Conservation (phyloP, 2,797 vertebrate genomes). For the Halcyon badia region DNA sequence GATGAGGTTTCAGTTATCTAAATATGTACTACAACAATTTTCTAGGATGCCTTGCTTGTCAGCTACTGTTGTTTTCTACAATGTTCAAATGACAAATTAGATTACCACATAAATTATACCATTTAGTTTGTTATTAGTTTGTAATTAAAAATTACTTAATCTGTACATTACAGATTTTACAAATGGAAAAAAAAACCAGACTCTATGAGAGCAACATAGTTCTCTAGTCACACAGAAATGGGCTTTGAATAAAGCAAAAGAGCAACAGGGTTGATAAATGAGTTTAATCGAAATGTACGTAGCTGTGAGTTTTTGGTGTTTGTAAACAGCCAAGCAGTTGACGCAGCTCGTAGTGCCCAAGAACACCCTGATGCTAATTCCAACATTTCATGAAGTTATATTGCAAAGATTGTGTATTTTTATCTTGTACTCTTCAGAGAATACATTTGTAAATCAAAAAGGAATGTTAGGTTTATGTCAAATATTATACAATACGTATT, state of each 20-base stretch:
- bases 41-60: background rate
- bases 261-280: background rate
- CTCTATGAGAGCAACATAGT: background rate
- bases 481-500: background rate
- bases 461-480: background rate
- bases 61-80: background rate
- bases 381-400: background rate
- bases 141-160: conserved; percentile 48
- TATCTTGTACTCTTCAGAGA: background rate
- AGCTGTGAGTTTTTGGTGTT: background rate
- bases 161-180: background rate
- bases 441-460: background rate
- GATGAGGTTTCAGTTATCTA: background rate
- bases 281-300: background rate
- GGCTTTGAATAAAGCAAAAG: conserved; percentile 7
- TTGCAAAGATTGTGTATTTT: background rate
- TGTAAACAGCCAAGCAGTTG: background rate
- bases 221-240: background rate
- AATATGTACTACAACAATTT: background rate
- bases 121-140: conserved; percentile 49
- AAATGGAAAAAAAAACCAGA: background rate
- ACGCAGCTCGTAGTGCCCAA: background rate
- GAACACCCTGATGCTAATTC: background rate
- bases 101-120: conserved; percentile 6
- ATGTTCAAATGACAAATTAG: background rate